Evolutionary conservation across 2,797 vertebrate species (phyloP).

Genomic region (Lacerta agilis): DNA sequence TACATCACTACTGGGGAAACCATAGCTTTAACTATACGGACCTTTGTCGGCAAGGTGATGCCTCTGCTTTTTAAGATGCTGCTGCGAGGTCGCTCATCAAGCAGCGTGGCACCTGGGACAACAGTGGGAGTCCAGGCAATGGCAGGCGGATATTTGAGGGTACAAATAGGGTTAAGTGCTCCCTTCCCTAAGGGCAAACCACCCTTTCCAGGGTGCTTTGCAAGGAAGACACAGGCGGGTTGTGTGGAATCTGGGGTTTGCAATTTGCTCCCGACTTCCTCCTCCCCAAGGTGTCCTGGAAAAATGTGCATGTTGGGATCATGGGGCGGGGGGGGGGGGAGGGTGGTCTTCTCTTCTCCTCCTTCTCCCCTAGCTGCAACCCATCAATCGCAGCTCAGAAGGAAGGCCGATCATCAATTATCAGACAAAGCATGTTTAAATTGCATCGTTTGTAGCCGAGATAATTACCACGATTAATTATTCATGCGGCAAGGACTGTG

Average conservation of each 20-base stretch:
- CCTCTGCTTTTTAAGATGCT: too few species aligned
- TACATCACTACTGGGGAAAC: too few species aligned
- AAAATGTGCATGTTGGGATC: too few species aligned
- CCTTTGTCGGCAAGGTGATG: too few species aligned
- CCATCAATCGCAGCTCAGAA: constrained; percentile 10
- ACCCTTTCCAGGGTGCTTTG: not conserved
- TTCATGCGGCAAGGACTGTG: constrained; percentile 6
- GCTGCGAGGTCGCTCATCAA: not conserved
- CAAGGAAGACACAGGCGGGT: not conserved
- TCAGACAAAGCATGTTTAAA: constrained; percentile 2
- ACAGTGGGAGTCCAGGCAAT: not conserved
- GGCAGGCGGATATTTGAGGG: not conserved
- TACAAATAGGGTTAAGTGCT: not conserved
- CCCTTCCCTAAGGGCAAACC: not conserved
- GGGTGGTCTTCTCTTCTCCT: too few species aligned
- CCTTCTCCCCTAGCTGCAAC: not conserved
- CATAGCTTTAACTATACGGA: too few species aligned
- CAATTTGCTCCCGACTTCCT: too few species aligned
- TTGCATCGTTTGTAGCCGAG: constrained; percentile 8
- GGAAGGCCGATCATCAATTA: constrained; percentile 31
- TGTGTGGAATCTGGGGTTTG: too few species aligned
- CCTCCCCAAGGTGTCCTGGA: not conserved
- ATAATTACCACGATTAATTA: constrained; percentile 34
- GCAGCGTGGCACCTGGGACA: not conserved
- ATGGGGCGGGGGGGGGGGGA: too few species aligned